Evolutionary conservation across 2,888 invertebrate species (phyloP), one percentile per base, ranked within the genome.

Genomic region (Tinea semifulvella): DNA sequence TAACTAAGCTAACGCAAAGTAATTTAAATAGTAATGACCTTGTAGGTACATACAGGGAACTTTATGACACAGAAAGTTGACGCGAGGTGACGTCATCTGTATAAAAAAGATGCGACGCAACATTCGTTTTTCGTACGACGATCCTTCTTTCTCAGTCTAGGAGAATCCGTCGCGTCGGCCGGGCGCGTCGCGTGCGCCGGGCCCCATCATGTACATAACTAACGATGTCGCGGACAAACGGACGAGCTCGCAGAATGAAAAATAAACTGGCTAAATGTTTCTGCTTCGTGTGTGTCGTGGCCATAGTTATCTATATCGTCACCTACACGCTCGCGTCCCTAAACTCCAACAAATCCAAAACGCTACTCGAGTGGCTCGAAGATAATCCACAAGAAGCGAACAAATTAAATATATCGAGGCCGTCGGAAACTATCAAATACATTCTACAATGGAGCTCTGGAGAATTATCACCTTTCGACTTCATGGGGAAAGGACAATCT

Each of bases 371-470:
- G 18, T 36, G 36, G 36, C 18, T 36, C 3, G 36, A 36, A 16
- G 16, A 18, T 36, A 18, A 36, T 18, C 36, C 36, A 18, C 3
- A 36, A 16, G 36, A 16, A 16, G 36, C 36, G 4, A 18, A 14
- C 2, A 16, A 18, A 14, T 36, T 36, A 10, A 36, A 36, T 36
- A 2, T 36, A 3, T 17, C 36, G 7, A 16, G 36, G 3, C 36
- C 36, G 16, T 36, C 16, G 18, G 36, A 16, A 10, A 10, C 7
- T 18, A 18, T 40, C 8, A 46, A 48, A 18, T 48, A 42, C 16
- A 48, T 48, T 6, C 26, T 48, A 7, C 8, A 43, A 14, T 48
- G 46, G 45, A 46, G 38, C 20, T 3, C 38, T 14, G 6, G 26
- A n/a, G 25, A 8, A 3, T 1, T n/a, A 8, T 13, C 22, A 4